Percentiles rank a stretch among this genome's conserved stretches.
Conservation (phyloP, 2,113 vertebrate genomes). For the Ceuthmochares aereus region DNA sequence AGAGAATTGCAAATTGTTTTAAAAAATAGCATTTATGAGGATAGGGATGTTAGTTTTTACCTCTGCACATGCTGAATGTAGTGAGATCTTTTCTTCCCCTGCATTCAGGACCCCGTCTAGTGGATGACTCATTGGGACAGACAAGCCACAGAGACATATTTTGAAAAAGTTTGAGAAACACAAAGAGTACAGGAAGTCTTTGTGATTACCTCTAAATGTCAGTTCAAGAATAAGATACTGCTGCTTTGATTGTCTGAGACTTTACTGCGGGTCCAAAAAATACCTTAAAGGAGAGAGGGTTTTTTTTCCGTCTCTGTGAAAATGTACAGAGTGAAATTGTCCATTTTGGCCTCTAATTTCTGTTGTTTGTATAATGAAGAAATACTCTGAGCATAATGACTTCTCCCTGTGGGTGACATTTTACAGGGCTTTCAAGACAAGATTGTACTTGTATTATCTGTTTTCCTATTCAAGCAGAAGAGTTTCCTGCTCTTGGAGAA, state of each 20-base stretch:
- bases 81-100: neutral
- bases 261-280: neutral
- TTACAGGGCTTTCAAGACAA: neutral
- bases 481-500: neutral
- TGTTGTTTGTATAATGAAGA: neutral
- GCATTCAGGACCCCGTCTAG: neutral
- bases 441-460: neutral
- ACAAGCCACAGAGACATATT: neutral
- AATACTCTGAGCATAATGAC: neutral
- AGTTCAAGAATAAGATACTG: neutral
- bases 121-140: neutral
- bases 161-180: neutral
- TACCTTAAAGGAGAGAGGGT: neutral
- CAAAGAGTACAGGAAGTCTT: neutral
- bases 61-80: neutral
- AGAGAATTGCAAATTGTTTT: neutral
- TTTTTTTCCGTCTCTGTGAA: neutral
- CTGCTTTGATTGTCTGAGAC: neutral
- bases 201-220: neutral
- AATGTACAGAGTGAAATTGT: neutral
- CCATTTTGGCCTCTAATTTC: neutral
- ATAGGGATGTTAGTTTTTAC: neutral
- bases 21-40: neutral
- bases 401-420: neutral
- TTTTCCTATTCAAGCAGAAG: neutral